Evolutionary conservation across 2,113 vertebrate species (phyloP).

Genomic region (Gopherus evgoodei): DNA sequence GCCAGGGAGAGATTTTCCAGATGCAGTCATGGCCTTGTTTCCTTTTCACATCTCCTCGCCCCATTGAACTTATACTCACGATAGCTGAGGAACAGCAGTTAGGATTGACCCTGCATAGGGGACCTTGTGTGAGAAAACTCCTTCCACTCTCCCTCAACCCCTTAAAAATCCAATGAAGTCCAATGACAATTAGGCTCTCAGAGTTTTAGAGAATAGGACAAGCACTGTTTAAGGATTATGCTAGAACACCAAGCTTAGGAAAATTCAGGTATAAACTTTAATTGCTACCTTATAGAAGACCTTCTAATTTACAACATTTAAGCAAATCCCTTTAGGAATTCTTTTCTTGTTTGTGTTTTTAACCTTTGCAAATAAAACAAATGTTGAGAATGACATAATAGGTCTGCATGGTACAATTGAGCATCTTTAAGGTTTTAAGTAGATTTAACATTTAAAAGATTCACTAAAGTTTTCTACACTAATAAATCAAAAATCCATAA

Average conservation of each 20-base stretch:
- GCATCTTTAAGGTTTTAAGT: not conserved
- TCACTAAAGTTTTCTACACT: not conserved
- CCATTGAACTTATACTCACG: not conserved
- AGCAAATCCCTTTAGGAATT: not conserved
- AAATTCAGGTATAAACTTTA: not conserved
- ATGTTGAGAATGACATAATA: not conserved
- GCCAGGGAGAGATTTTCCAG: not conserved
- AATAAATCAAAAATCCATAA: not conserved
- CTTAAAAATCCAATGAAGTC: not conserved
- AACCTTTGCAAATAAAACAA: not conserved
- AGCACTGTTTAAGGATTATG: not conserved
- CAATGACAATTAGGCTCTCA: not conserved
- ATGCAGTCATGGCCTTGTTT: not conserved
- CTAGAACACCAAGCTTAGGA: not conserved
- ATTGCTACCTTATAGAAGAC: not conserved
- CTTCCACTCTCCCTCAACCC: not conserved
- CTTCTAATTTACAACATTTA: not conserved
- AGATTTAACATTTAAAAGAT: constrained; percentile 3
- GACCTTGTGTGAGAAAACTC: not conserved
- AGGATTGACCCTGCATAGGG: not conserved
- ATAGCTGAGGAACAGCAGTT: not conserved
- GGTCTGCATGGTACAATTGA: not conserved
- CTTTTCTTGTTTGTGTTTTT: not conserved
- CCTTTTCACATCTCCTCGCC: not conserved
- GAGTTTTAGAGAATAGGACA: not conserved